Conservation (phyloP, 2,113 vertebrate species). For the Willisornis vidua region DNA sequence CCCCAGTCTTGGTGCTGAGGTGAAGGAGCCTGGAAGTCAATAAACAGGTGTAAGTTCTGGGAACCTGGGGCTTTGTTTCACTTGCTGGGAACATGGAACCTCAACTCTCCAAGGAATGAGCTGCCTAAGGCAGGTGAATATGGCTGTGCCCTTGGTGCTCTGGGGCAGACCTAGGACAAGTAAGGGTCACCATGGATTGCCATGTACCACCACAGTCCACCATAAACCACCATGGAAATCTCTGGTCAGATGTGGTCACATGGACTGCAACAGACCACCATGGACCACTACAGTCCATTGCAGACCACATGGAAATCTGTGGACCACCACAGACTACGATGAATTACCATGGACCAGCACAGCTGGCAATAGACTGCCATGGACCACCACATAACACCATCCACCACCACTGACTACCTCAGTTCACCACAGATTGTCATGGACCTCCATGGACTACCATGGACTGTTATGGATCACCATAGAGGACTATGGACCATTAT, state of each 20-base stretch:
- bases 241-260: not conserved
- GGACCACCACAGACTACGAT: not conserved
- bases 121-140: rapidly evolving
- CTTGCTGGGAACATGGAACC: not conserved
- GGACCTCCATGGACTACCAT: not conserved
- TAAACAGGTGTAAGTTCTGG: not conserved
- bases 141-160: not conserved
- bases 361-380: not conserved
- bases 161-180: not conserved
- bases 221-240: not conserved
- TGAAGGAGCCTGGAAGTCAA: not conserved
- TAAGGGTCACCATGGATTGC: no score
- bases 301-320: not conserved
- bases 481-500: not conserved
- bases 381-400: not conserved
- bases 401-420: not conserved
- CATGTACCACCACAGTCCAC: no score
- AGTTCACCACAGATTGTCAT: no score
- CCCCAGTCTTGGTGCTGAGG: not conserved
- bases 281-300: no score
- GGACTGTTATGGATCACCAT: not conserved
- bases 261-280: no score
- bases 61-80: not conserved
- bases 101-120: not conserved
- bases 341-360: no score